Base-by-base conservation (phyloP, 2,797 vertebrate genomes). In the Dermochelys coriacea region DNA sequence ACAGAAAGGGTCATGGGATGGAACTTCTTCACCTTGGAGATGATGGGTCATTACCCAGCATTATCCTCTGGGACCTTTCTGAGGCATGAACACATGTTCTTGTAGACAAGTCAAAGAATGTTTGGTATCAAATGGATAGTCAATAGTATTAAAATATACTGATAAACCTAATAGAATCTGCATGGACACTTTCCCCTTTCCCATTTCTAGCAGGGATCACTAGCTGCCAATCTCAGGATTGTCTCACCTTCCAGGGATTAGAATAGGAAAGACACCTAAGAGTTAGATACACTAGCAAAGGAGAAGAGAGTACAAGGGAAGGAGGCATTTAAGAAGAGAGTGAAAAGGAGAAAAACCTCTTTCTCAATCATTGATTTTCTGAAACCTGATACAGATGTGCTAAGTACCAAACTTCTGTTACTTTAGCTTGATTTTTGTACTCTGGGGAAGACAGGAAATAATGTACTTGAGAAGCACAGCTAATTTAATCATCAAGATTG, bases 401-500 rank as follows among this genome's bases (percentile, higher is more conserved):
- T 23, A 64, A 91, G 82, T n/a, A 34, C 37, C 91, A 83, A 95
- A 87, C 77, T 83, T 84, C 49, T 45, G 51, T 79, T 80, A 37
- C 90, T 81, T 81, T 18, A 16, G 37, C 84, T 91, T 95, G 84
- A 95, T 95, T 93, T 88, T 54, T 86, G 93, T 82, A 89, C 68
- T 82, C 91, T 49, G 51, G 1, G 37, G 82, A 74, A 95, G 91
- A 84, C 82, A 93, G 81, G 82, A 96, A 93, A 95, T 84, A 78
- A 78, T 0, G 0, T 80, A 45, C 91, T 96, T 59, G 74, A 84
- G 80, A 94, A 94, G 85, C 89, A 57, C 37, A 82, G 87, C 88
- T 95, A 59, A 47, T 94, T 93, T 96, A 96, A 95, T 97, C 95
- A 94, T 55, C 82, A 90, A 88, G 88, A 95, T 96, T 93, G 89